Evolutionary conservation across 1,140 invertebrate genomes (phyloP).

Genomic region (Littorina saxatilis): DNA sequence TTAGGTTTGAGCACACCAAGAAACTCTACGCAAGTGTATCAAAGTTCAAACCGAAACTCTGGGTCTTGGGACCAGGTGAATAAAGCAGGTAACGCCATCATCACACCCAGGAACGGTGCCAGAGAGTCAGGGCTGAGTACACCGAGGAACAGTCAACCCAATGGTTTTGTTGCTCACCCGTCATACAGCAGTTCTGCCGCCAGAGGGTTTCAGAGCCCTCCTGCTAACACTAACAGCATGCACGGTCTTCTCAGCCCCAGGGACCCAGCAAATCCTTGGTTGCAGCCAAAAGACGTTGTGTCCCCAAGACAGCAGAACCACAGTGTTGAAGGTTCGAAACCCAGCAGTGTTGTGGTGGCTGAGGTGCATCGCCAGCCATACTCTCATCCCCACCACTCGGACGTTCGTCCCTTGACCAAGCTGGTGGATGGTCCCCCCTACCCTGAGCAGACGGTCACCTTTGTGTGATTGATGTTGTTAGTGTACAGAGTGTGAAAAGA

Average conservation of each 20-base stretch:
- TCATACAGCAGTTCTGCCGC: background rate
- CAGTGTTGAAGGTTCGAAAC: background rate
- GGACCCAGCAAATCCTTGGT: background rate
- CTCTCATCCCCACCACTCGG: background rate
- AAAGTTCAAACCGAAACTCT: background rate
- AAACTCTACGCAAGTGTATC: background rate
- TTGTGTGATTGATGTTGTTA: background rate
- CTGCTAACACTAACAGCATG: background rate
- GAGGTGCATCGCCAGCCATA: constrained; percentile 24
- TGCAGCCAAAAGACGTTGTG: background rate
- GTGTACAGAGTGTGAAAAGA: background rate
- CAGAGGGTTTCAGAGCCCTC: background rate
- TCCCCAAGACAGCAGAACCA: background rate
- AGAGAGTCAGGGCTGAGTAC: too few relatives aligned
- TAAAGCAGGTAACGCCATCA: background rate
- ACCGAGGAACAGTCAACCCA: background rate
- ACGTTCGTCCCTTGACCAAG: background rate
- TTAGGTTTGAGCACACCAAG: background rate
- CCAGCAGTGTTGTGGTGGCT: background rate
- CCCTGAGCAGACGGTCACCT: constrained; percentile 33
- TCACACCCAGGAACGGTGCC: background rate
- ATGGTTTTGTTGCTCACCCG: background rate
- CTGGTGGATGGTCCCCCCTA: background rate
- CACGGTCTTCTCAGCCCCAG: background rate
- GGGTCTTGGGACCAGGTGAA: background rate